Conservation (phyloP, 2,797 vertebrate genomes). For the Aulostomus chinensis region DNA sequence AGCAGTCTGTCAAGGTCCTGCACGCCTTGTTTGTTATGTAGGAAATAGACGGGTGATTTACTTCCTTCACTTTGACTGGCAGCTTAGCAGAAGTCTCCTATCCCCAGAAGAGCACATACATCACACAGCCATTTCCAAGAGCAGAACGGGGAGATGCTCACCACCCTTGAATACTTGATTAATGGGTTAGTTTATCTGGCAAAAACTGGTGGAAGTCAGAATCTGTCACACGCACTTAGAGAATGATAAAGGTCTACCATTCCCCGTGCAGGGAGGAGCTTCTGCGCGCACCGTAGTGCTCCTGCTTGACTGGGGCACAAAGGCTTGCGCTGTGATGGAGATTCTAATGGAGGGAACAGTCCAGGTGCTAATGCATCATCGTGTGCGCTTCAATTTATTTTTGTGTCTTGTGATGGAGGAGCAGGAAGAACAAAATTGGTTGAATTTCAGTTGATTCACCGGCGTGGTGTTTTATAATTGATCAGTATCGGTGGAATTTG, state of each 20-base stretch:
- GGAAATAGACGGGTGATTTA: slow-evolving; percentile 41
- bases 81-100: slow-evolving; percentile 31
- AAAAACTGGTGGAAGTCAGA: slow-evolving; percentile 34
- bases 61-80: slow-evolving; percentile 55
- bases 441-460: too few species aligned
- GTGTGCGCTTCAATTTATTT: too few species aligned
- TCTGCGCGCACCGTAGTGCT: too few species aligned
- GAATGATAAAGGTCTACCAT: slow-evolving; percentile 27
- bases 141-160: slow-evolving; percentile 30
- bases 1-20: slow-evolving; percentile 37
- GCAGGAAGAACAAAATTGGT: too few species aligned
- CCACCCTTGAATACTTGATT: slow-evolving; percentile 52
- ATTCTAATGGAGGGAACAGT: too few species aligned
- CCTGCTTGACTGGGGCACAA: too few species aligned
- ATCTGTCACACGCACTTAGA: slow-evolving; percentile 27
- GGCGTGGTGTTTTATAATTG: too few species aligned
- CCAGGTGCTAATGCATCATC: too few species aligned
- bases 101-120: slow-evolving; percentile 32
- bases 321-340: too few species aligned
- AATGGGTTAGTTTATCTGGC: slow-evolving; percentile 37
- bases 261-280: too few species aligned
- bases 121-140: slow-evolving; percentile 34
- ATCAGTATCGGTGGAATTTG: too few species aligned
- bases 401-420: too few species aligned
- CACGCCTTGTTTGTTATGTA: slow-evolving; percentile 13